Conservation (phyloP, 2,113 vertebrate genomes). For the Propithecus coquereli region DNA sequence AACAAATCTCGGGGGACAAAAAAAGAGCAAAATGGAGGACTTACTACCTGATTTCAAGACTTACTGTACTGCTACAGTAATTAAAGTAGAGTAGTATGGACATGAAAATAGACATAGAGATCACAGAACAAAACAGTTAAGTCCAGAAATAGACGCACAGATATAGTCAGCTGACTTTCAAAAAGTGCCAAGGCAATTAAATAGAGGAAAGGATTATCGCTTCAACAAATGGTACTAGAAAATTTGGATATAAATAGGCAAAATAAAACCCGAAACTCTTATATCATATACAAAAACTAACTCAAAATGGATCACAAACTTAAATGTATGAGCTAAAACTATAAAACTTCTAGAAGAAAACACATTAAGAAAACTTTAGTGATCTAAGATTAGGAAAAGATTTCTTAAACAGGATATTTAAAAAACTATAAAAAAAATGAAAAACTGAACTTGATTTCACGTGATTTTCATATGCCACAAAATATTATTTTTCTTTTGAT, state of each 20-base stretch:
- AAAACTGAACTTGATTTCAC: constrained; percentile 7
- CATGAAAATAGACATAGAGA: not conserved
- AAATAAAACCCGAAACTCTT: not conserved
- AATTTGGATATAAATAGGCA: not conserved
- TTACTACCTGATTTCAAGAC: not conserved
- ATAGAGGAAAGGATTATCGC: not conserved
- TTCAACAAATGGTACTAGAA: not conserved
- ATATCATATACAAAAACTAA: not conserved
- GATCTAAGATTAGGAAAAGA: not conserved
- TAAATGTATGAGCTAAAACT: constrained; percentile 21
- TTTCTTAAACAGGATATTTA: not conserved
- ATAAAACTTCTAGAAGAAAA: constrained; percentile 1
- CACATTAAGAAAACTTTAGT: not conserved
- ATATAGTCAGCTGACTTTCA: not conserved
- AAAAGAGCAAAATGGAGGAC: not conserved
- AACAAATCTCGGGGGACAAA: not conserved
- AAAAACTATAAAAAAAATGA: not conserved
- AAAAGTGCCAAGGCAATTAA: not conserved
- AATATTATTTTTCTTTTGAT: not conserved
- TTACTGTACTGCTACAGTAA: not conserved
- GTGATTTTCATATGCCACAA: not conserved
- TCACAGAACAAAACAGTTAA: not conserved
- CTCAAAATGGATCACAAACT: not conserved
- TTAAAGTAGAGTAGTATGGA: not conserved
- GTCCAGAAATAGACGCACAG: not conserved